Conservation (phyloP, 2,888 invertebrate species). For the Agapostemon virescens region DNA sequence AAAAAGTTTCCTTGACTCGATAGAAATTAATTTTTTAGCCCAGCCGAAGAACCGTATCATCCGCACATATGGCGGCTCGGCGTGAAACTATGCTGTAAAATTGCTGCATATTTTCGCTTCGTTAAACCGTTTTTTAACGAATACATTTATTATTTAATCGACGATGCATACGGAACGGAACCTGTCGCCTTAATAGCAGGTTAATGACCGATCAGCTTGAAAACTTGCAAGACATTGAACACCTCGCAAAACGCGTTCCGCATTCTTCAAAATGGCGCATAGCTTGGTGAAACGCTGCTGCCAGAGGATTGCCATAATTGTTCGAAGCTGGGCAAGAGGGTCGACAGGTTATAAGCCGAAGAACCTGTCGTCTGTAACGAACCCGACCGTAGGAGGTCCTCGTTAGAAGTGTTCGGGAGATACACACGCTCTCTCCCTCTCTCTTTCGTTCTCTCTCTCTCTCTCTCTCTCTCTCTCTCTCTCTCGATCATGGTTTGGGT, state of each 20-base stretch:
- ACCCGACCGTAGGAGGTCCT: slow-evolving; percentile 57
- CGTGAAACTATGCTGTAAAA: too few relatives aligned
- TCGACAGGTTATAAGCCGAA: slow-evolving; percentile 44
- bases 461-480: not conserved
- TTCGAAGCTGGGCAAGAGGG: slow-evolving; percentile 39
- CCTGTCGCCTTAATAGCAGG: too few relatives aligned
- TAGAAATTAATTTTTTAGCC: too few relatives aligned
- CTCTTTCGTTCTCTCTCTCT: not conserved
- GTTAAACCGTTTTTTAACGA: too few relatives aligned
- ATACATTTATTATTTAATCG: too few relatives aligned
- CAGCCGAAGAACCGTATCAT: too few relatives aligned
- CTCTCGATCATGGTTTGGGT: not conserved
- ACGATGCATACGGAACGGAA: too few relatives aligned
- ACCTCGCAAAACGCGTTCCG: not conserved
- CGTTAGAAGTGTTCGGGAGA: slow-evolving; percentile 61
- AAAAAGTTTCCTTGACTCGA: too few relatives aligned
- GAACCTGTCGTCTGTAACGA: slow-evolving; percentile 60
- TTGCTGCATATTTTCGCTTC: too few relatives aligned
- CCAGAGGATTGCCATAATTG: slow-evolving; percentile 48
- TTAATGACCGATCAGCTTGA: too few relatives aligned
- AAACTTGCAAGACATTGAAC: too few relatives aligned
- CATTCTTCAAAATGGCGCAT: slow-evolving; percentile 1
- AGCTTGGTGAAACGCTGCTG: not conserved
- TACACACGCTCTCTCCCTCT: slow-evolving; percentile 25
- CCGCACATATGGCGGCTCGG: too few relatives aligned